phyloP scores from a whole-genome alignment of 2,113 vertebrate genomes.

The Neogale vison region DNA sequence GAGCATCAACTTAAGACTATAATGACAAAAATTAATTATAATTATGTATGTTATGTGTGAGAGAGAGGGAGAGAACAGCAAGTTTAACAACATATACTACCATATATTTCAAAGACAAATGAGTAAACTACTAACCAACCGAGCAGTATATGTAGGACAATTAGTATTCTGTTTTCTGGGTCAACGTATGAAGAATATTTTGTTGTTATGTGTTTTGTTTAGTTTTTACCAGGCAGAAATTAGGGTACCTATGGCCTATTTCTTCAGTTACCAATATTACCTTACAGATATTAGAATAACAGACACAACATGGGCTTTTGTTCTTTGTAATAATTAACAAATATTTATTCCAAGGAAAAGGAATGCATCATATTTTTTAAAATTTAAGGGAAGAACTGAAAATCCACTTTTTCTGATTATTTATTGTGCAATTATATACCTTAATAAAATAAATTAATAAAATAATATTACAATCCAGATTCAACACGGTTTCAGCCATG shows the following conservation, averaged over 20 bases:
- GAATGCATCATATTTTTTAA: neutral
- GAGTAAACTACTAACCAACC: neutral
- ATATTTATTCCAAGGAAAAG: slow-evolving; percentile 23
- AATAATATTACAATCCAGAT: neutral
- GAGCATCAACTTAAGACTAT: neutral
- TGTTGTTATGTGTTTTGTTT: neutral
- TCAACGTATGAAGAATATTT: neutral
- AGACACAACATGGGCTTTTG: neutral
- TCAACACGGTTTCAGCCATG: slow-evolving; percentile 15
- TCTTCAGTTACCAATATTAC: neutral
- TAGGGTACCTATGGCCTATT: neutral
- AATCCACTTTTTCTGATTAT: neutral
- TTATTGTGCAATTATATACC: neutral
- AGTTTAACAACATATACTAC: neutral
- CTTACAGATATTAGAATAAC: slow-evolving; percentile 17
- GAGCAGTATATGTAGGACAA: neutral
- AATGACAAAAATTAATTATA: neutral
- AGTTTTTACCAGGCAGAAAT: neutral
- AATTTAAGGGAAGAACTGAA: slow-evolving; percentile 18
- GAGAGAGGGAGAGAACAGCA: neutral
- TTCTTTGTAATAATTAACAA: slow-evolving; percentile 4
- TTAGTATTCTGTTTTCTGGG: neutral
- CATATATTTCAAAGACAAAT: slow-evolving; percentile 51
- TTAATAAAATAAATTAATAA: neutral
- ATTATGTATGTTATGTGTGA: neutral